Evolutionary conservation across 2,888 invertebrate genomes (phyloP).

Genomic region (Helicoverpa assulta): DNA sequence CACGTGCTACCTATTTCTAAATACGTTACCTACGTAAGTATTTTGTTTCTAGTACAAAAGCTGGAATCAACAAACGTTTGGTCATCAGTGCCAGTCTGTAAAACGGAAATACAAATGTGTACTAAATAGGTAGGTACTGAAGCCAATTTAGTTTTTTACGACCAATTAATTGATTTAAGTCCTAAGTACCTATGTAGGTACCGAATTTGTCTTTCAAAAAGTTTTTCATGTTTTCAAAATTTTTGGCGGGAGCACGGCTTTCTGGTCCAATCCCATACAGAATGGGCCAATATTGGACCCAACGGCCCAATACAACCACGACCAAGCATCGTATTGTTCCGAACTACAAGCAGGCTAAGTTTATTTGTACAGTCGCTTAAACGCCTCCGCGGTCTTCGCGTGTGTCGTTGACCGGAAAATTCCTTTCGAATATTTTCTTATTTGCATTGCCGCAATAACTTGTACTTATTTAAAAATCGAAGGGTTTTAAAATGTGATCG

Average conservation of each 20-base stretch:
- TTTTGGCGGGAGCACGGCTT: background rate
- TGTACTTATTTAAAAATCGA: conserved; percentile 20
- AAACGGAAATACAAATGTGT: no score
- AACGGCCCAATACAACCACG: conserved; percentile 46
- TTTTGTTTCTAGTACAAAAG: background rate
- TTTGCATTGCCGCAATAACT: conserved; percentile 57
- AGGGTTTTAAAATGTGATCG: conserved; percentile 45
- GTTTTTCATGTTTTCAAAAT: background rate
- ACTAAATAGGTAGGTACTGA: no score
- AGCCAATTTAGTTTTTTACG: no score
- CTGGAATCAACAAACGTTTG: background rate
- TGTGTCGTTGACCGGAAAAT: conserved; percentile 67
- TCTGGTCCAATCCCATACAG: conserved; percentile 10
- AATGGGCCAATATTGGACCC: conserved; percentile 45
- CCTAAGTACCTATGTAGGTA: background rate
- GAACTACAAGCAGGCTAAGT: conserved; percentile 54
- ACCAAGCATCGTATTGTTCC: conserved; percentile 42
- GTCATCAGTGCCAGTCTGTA: background rate
- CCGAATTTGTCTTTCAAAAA: background rate
- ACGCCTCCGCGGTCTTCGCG: conserved; percentile 68
- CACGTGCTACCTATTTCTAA: background rate
- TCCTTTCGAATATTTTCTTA: conserved; percentile 60
- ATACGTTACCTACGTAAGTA: no score
- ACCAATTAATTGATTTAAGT: no score
- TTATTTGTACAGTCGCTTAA: conserved; percentile 70